Base-by-base conservation (phyloP, 1,140 invertebrate species). In the Nebria ingens region DNA sequence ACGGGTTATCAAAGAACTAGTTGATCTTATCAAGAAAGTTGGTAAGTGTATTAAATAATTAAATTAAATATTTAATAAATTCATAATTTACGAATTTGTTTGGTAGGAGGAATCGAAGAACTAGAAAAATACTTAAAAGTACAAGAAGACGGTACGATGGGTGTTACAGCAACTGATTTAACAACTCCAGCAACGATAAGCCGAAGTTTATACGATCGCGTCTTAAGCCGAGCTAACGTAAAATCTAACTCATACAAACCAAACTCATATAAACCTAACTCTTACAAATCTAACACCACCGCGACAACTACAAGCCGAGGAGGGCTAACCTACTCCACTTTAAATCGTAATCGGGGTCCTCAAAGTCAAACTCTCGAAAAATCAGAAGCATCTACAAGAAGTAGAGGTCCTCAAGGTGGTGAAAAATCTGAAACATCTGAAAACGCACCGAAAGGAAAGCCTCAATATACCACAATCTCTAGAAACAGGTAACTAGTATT, bases 21-120 rank as follows among this genome's bases (percentile, higher is more conserved):
- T 92, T 40, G 83, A 84, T 59, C 72, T 92, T 0, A 91, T 92
- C 42, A 89, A 86, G 65, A 91, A 90, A 81, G 83, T 87, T 56
- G 80, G 77, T 75, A 59, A 61, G 56, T 60, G 9, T n/a, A 29
- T 29, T 15, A 1, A 22, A 13, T 22, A n/a, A 25, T 52, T 51
- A 54, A 21, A 53, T 50, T 21, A 49, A 59, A 51, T 58, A 42
- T 57, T 57, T 34, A 56, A 53, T 45, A 21, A 19, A 19, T 52
- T 15, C 57, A 52, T 56, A 40, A 50, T 58, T 56, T 29, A 51
- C 49, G 49, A 34, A 29, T 2, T 56, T 13, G 40, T 20, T 61
- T 56, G 38, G 59, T 75, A n/a, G 86, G 87, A 66, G 87, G 87
- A 15, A 77, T 90, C 1, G 87, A 89, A 65, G 82, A 91, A 62